phyloP scores from a whole-genome alignment of 1,140 invertebrate genomes.

The Drosophila truncata region DNA sequence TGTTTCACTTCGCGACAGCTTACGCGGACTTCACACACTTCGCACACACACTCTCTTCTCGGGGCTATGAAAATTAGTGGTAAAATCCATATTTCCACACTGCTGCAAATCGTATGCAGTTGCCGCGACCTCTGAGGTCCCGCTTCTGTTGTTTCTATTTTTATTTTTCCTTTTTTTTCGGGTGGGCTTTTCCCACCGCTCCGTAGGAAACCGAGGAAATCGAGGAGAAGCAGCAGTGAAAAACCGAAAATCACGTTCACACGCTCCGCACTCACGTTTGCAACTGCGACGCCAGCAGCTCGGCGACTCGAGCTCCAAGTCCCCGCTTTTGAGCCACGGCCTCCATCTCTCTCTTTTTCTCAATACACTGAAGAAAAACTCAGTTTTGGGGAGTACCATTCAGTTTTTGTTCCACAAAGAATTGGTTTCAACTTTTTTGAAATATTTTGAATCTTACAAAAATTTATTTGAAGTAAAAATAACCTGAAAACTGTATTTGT shows the following conservation, averaged over 20 bases:
- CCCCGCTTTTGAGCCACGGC: conserved; percentile 19
- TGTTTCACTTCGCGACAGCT: conserved; percentile 28
- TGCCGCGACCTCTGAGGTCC: conserved; percentile 46
- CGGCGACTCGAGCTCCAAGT: conserved; percentile 35
- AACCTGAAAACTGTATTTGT: too few species aligned
- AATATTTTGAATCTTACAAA: background rate
- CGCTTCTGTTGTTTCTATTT: conserved; percentile 35
- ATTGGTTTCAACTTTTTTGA: background rate
- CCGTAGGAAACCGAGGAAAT: conserved; percentile 23
- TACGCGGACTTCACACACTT: conserved; percentile 26
- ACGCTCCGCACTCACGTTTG: conserved; percentile 83
- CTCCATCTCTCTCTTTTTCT: conserved; percentile 23
- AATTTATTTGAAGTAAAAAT: background rate
- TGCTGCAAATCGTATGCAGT: conserved; percentile 32
- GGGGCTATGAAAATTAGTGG: conserved; percentile 35
- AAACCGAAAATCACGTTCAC: conserved; percentile 78
- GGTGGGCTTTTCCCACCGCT: conserved; percentile 43
- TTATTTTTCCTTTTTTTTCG: conserved; percentile 14
- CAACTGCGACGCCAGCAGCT: conserved; percentile 71
- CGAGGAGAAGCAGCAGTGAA: conserved; percentile 14
- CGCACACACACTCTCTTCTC: conserved; percentile 26
- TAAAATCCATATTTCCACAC: conserved; percentile 60
- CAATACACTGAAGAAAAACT: background rate
- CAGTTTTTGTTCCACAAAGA: too few species aligned
- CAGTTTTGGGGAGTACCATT: too few species aligned